phyloP scores from a whole-genome alignment of 2,888 invertebrate genomes.

The Trichogramma dendrolimi region DNA sequence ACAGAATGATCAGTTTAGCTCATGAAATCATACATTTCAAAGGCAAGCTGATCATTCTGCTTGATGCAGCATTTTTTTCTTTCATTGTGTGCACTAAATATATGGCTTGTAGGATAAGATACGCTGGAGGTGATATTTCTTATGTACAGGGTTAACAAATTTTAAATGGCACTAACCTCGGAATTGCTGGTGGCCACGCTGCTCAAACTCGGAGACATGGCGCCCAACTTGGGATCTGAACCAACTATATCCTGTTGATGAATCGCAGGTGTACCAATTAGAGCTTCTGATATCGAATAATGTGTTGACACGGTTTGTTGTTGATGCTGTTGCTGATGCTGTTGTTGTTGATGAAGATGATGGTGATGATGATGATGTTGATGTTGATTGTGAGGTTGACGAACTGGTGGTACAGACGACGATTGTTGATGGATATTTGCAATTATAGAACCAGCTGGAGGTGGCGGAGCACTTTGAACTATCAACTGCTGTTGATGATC shows the following conservation, averaged over 20 bases:
- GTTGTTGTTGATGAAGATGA: conserved; percentile 36
- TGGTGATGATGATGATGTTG: conserved; percentile 5
- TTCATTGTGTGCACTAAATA: too few species aligned
- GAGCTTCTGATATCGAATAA: too few species aligned
- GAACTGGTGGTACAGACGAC: too few species aligned
- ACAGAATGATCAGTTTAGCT: too few species aligned
- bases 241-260: not conserved
- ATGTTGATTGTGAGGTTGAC: too few species aligned
- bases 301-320: conserved; percentile 38
- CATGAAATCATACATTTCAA: too few species aligned
- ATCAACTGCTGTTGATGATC: too few species aligned
- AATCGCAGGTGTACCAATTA: not conserved
- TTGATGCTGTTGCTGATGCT: conserved; percentile 54
- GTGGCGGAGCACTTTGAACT: too few species aligned
- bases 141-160: not conserved
- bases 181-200: conserved; percentile 77
- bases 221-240: conserved; percentile 50
- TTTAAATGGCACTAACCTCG: conserved; percentile 60
- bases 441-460: not conserved
- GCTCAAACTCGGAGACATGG: conserved; percentile 68
- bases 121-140: too few species aligned
- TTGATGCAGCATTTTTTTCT: too few species aligned
- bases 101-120: too few species aligned
- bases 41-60: too few species aligned
- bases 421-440: not conserved